Conservation (phyloP, 1,140 invertebrate genomes). For the Caligus rogercresseyi region DNA sequence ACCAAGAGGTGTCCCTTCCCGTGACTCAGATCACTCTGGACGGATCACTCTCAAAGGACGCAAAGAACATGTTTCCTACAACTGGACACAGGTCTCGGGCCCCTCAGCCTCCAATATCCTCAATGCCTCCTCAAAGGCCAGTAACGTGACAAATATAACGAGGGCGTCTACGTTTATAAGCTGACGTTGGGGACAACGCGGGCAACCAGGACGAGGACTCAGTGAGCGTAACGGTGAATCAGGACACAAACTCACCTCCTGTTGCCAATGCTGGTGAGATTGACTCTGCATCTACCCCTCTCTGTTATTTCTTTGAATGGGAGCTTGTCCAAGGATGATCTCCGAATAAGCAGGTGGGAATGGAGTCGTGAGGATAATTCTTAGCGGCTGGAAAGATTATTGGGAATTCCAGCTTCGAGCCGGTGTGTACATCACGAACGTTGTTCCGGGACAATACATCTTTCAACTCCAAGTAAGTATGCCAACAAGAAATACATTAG, state of each 20-base stretch:
- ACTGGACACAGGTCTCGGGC: slow-evolving; percentile 2
- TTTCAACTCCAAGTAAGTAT: slow-evolving; percentile 49
- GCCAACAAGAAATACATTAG: no score
- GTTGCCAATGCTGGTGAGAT: slow-evolving; percentile 68
- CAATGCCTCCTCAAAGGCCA: background rate
- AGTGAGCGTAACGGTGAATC: slow-evolving; percentile 60
- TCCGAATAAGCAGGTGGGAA: slow-evolving; percentile 58
- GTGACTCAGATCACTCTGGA: slow-evolving; percentile 55
- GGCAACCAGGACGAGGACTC: slow-evolving; percentile 53
- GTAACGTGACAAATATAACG: slow-evolving; percentile 54
- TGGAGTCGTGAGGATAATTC: slow-evolving; percentile 65
- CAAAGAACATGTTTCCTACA: slow-evolving; percentile 47
- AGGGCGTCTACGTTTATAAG: slow-evolving; percentile 63
- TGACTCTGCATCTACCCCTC: slow-evolving; percentile 51
- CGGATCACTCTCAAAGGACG: slow-evolving; percentile 61
- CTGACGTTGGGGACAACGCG: slow-evolving; percentile 66
- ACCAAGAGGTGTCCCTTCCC: slow-evolving; percentile 53
- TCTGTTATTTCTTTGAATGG: slow-evolving; percentile 64
- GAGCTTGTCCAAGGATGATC: slow-evolving; percentile 64
- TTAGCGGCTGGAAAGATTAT: slow-evolving; percentile 64
- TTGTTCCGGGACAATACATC: slow-evolving; percentile 66
- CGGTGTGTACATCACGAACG: slow-evolving; percentile 54
- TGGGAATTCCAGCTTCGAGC: slow-evolving; percentile 48
- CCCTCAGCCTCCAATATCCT: background rate
- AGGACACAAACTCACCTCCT: slow-evolving; percentile 72